Conservation (phyloP, 2,888 invertebrate genomes). For the Dicycla oo region DNA sequence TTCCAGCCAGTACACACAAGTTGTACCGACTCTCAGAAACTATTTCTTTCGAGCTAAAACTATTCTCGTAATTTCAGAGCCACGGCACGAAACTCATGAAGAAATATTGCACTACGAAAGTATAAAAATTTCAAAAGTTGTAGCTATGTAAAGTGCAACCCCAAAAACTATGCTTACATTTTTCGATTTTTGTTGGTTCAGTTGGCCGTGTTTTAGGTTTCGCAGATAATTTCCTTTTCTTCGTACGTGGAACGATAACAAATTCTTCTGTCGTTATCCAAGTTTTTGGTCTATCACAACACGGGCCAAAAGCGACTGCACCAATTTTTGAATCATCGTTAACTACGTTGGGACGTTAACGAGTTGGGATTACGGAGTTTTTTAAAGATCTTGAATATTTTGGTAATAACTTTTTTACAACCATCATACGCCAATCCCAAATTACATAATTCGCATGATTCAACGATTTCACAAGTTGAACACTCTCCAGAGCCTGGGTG, state of each 20-base stretch:
- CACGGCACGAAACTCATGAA: neutral
- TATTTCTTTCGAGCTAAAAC: neutral
- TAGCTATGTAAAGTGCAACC: neutral
- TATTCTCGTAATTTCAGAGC: neutral
- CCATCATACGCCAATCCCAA: neutral
- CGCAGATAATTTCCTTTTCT: neutral
- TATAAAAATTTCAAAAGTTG: neutral
- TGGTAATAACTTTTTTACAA: slow-evolving; percentile 11
- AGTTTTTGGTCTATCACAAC: slow-evolving; percentile 52
- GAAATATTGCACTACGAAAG: neutral
- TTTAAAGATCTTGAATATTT: slow-evolving; percentile 31
- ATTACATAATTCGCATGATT: slow-evolving; percentile 20
- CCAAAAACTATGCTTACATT: slow-evolving; percentile 39
- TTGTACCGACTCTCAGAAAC: neutral
- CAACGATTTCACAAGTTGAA: slow-evolving; percentile 19
- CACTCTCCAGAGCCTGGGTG: slow-evolving; percentile 5
- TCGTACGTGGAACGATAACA: neutral
- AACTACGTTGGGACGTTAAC: no score
- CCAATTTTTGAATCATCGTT: neutral
- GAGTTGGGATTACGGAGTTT: neutral
- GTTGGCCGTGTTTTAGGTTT: neutral
- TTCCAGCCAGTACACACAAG: neutral
- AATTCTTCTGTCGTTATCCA: slow-evolving; percentile 43
- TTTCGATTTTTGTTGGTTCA: neutral
- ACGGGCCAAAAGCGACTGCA: slow-evolving; percentile 8